Base-by-base conservation (phyloP, 2,888 invertebrate species). In the Agapostemon virescens region DNA sequence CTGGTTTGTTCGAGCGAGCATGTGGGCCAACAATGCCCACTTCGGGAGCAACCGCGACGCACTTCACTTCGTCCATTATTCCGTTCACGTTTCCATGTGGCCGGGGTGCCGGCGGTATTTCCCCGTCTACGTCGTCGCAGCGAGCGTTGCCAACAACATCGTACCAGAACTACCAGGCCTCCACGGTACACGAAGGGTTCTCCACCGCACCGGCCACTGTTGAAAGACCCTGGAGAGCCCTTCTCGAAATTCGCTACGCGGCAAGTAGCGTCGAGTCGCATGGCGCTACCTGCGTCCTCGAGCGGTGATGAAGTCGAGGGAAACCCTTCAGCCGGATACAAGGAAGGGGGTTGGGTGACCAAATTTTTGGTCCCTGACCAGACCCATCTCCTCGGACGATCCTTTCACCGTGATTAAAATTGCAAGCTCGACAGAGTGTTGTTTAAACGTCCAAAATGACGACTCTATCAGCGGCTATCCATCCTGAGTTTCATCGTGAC, bases 11-110 rank as follows among this genome's bases (percentile, higher is more conserved):
- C 89, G 91, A 89, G 86, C 87, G 89, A 91, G 91, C 92, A 92
- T 92, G 92, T 92, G 92, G 92, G 92, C 92, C 92, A 91, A 92
- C 92, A 92, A 92, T 92, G 91, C 90, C 91, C 91, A 92, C 92
- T 92, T 90, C 88, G 86, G 84, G 80, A 85, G 87, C 88, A 87
- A 90, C 90, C 90, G 88, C 91, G 88, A 89, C 90, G 91, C 90
- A 91, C 91, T 92, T 91, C 90, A 91, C 90, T 90, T 86, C 90
- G 84, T 85, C 91, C 89, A 92, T 92, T 92, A 92, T 92, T 90
- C 87, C 85, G 86, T 88, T 82, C 90, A 88, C 88, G 89, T 89
- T 88, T 89, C 85, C 89, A 90, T 88, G 91, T 87, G 88, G 86
- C 86, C 85, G 86, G 77, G 86, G 85, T 74, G 74, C 79, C 79